Conservation (phyloP, 2,888 invertebrate species). For the Erynnis tages region DNA sequence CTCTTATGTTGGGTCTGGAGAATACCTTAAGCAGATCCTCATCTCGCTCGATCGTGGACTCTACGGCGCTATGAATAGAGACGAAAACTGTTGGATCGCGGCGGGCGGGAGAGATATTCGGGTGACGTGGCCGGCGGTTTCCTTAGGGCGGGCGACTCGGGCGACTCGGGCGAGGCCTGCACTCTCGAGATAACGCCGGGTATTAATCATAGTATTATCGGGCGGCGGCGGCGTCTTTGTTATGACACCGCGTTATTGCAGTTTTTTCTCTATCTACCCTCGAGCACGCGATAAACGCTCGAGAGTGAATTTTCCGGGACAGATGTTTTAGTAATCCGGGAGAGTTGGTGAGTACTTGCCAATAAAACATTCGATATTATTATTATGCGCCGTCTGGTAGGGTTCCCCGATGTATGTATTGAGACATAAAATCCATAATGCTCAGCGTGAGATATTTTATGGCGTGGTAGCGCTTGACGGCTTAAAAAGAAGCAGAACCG, state of each 20-base stretch:
- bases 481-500: neutral
- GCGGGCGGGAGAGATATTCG: conserved; percentile 34
- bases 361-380: conserved; percentile 72
- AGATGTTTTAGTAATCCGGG: conserved; percentile 76
- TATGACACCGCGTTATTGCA: conserved; percentile 80
- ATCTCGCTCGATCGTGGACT: conserved; percentile 31
- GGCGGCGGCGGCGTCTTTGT: conserved; percentile 74
- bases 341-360: conserved; percentile 40
- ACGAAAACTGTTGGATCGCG: conserved; percentile 14
- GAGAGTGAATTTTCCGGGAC: conserved; percentile 80
- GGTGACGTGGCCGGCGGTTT: conserved; percentile 38
- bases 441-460: neutral
- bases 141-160: conserved; percentile 56
- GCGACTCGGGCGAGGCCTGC: conserved; percentile 72
- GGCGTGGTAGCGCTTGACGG: neutral
- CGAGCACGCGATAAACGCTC: conserved; percentile 65
- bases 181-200: conserved; percentile 78
- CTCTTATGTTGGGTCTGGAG: conserved; percentile 71
- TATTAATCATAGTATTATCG: conserved; percentile 82
- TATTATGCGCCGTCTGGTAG: conserved; percentile 38
- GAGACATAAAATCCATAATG: conserved; percentile 38
- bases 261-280: conserved; percentile 78
- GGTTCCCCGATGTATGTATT: conserved; percentile 33
- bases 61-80: conserved; percentile 31
- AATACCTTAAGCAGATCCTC: conserved; percentile 59